phyloP scores from a whole-genome alignment of 2,113 vertebrate genomes.

The Microtus pennsylvanicus region DNA sequence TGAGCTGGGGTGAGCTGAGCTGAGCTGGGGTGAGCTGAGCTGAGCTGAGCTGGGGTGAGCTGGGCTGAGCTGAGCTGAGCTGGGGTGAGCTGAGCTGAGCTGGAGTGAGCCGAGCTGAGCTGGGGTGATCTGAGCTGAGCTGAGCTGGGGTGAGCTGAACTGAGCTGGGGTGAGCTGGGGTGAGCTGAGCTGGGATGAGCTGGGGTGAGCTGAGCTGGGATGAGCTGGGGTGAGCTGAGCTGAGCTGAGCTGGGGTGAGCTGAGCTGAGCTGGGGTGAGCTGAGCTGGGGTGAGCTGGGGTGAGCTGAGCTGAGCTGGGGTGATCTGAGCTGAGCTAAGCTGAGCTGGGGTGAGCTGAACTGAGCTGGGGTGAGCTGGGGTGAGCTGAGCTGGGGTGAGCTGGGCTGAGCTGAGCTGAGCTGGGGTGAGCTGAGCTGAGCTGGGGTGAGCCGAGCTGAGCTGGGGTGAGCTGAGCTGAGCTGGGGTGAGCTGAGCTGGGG shows the following conservation, averaged over 20 bases:
- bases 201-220: neutral
- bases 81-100: neutral
- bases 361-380: neutral
- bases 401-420: neutral
- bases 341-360: too few species aligned
- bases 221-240: neutral
- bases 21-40: too few species aligned
- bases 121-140: neutral
- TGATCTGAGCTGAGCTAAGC: too few species aligned
- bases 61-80: neutral
- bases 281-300: neutral
- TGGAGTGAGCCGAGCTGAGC: neutral
- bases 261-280: neutral
- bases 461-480: neutral
- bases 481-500: too few species aligned
- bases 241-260: neutral
- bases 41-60: neutral
- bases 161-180: neutral
- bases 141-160: neutral
- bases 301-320: neutral
- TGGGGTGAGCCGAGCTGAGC: neutral
- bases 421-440: neutral
- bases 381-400: neutral
- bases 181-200: neutral
- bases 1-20: neutral